Conservation (phyloP, 2,888 invertebrate species). For the Sturmia bella region DNA sequence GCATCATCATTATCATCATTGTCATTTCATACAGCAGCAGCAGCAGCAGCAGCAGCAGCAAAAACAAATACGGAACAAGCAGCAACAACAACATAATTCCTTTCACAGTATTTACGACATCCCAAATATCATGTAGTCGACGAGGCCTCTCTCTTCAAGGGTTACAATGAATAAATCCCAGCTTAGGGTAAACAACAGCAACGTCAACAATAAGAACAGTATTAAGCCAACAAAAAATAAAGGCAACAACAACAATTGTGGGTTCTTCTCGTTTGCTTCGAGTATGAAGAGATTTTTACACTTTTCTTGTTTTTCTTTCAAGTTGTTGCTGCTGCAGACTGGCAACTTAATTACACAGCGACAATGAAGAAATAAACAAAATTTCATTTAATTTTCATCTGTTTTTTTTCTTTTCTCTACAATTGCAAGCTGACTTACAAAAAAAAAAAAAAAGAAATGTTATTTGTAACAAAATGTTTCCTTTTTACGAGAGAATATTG, state of each 20-base stretch:
- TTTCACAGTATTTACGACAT: constrained; percentile 52
- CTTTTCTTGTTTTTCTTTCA: not conserved
- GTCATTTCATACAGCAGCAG: not conserved
- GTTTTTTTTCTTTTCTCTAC: constrained; percentile 5
- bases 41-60: not conserved
- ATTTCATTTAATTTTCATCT: constrained; percentile 44
- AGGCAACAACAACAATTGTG: constrained; percentile 19
- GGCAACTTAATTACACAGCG: constrained; percentile 49
- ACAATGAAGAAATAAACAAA: constrained; percentile 49
- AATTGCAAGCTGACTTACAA: constrained; percentile 20
- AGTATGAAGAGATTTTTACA: constrained; percentile 17
- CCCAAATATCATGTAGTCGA: constrained; percentile 14
- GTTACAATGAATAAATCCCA: constrained; percentile 45
- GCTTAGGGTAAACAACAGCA: constrained; percentile 43
- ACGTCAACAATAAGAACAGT: not conserved
- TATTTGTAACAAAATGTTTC: constrained; percentile 28
- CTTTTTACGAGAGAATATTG: not conserved
- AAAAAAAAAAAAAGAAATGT: constrained; percentile 19
- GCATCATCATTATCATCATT: constrained; percentile 28
- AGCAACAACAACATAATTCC: constrained; percentile 20
- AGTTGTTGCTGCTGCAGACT: not conserved
- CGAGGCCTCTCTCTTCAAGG: constrained; percentile 27
- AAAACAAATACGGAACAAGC: no score
- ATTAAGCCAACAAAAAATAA: no score
- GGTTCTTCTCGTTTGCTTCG: constrained; percentile 30